Conservation (phyloP, 2,888 invertebrate species). For the Leptopilina myrica region DNA sequence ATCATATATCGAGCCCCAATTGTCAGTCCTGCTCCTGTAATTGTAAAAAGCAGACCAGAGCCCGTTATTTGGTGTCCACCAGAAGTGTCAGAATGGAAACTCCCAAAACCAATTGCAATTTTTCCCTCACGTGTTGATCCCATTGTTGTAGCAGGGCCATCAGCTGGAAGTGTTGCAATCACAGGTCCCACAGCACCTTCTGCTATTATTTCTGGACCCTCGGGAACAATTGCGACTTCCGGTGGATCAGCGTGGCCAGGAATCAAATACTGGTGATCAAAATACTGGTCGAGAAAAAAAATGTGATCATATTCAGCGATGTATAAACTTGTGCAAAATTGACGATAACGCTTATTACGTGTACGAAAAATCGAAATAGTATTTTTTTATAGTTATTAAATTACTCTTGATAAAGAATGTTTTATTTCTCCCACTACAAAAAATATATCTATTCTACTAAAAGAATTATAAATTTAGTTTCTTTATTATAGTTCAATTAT, state of each 20-base stretch:
- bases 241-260: constrained; percentile 50
- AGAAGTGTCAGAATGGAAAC: constrained; percentile 50
- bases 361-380: background rate
- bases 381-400: background rate
- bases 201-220: constrained; percentile 58
- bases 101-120: constrained; percentile 43
- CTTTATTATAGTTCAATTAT: too few species aligned
- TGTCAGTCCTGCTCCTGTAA: constrained; percentile 57
- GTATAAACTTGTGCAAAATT: constrained; percentile 21
- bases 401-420: background rate
- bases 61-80: constrained; percentile 51
- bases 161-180: constrained; percentile 55
- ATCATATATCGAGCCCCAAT: constrained; percentile 42
- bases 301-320: background rate
- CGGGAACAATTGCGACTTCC: constrained; percentile 58
- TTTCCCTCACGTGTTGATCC: constrained; percentile 42
- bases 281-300: constrained; percentile 12
- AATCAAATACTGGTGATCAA: constrained; percentile 53
- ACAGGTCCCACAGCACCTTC: constrained; percentile 55
- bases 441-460: too few species aligned
- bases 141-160: constrained; percentile 56
- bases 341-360: background rate
- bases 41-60: constrained; percentile 48
- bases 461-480: too few species aligned
- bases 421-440: background rate